A percentile compares a stretch with the other conserved stretches of the same genome.
These are phyloP conservation scores for Stegophylla sp. DNA, from an alignment of 2,888 invertebrate species.

Conservation along the genomic window DNA sequence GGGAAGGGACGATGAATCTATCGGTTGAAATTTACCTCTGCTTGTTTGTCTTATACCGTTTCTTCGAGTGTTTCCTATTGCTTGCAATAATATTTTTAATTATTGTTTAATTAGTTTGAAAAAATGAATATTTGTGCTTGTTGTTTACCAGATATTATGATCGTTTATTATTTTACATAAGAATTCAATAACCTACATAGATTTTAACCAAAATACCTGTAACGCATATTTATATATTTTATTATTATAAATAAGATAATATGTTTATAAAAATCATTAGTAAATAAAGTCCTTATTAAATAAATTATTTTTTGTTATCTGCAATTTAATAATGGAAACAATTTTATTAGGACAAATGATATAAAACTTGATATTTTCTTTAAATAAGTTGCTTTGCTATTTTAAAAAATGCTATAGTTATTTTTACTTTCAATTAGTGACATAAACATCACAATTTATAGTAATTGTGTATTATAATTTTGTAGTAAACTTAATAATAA, in stretches of 20 bases:
- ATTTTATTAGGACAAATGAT: conserved; percentile 16
- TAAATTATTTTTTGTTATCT: conserved; percentile 13
- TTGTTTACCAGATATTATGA: conserved; percentile 22
- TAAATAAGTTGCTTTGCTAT: conserved; percentile 25
- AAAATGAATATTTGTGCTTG: conserved; percentile 28
- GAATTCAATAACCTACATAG: background rate
- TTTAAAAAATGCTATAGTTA: conserved; percentile 2
- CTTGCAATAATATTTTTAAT: conserved; percentile 50
- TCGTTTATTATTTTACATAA: conserved; percentile 5
- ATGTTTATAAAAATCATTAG: conserved; percentile 7
- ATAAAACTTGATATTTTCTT: background rate
- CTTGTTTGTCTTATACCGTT: conserved; percentile 50
- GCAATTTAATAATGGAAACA: background rate
- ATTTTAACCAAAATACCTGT: conserved; percentile 6
- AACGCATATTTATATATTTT: background rate
- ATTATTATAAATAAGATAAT: too few relatives aligned
- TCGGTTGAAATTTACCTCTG: conserved; percentile 52
- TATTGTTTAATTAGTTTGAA: conserved; percentile 39
- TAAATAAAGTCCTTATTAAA: background rate
- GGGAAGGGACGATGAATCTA: conserved; percentile 62
- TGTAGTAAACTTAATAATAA: background rate
- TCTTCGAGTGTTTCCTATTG: conserved; percentile 56
- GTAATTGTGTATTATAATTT: background rate
- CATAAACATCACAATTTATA: conserved; percentile 8
- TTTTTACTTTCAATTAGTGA: background rate